Percentiles rank a stretch among this genome's conserved stretches.
phyloP scores from a whole-genome alignment of 2,888 invertebrate genomes.

The Mimumesa dahlbomi region DNA sequence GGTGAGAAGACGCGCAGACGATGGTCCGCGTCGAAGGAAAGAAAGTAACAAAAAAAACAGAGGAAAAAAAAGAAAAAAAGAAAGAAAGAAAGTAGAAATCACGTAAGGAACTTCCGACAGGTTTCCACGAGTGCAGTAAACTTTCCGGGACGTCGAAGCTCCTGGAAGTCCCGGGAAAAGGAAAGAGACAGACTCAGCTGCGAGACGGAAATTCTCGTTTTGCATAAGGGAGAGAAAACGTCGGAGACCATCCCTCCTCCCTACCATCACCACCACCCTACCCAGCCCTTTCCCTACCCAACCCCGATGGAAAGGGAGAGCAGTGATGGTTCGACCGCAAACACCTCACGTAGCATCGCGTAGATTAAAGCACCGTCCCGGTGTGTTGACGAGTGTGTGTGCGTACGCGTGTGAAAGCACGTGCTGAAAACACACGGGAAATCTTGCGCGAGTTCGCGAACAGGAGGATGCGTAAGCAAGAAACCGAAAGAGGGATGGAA shows the following conservation, averaged over 20 bases:
- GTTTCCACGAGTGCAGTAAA: conserved; percentile 2
- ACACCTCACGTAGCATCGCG: conserved; percentile 74
- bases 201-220: conserved; percentile 40
- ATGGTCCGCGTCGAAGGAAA: background rate
- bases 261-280: too few species aligned
- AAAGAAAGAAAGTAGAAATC: conserved; percentile 1
- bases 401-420: conserved; percentile 22
- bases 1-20: background rate
- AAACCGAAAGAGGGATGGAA: conserved; percentile 10
- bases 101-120: background rate
- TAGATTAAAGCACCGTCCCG: conserved; percentile 71
- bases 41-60: background rate
- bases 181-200: conserved; percentile 9
- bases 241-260: too few species aligned
- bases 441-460: conserved; percentile 64
- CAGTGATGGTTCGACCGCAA: conserved; percentile 65
- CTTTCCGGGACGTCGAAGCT: conserved; percentile 17
- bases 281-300: too few species aligned
- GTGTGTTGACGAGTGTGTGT: conserved; percentile 25
- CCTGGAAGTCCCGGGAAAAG: background rate
- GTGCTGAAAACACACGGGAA: conserved; percentile 74
- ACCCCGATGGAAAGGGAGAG: conserved; percentile 10
- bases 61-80: background rate
- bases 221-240: conserved; percentile 60
- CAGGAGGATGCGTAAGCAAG: background rate